A percentile compares a stretch with the other conserved stretches of the same genome.
These are phyloP conservation scores for Apoda limacodes DNA, from an alignment of 2,888 invertebrate species.

Conservation along the genomic window DNA sequence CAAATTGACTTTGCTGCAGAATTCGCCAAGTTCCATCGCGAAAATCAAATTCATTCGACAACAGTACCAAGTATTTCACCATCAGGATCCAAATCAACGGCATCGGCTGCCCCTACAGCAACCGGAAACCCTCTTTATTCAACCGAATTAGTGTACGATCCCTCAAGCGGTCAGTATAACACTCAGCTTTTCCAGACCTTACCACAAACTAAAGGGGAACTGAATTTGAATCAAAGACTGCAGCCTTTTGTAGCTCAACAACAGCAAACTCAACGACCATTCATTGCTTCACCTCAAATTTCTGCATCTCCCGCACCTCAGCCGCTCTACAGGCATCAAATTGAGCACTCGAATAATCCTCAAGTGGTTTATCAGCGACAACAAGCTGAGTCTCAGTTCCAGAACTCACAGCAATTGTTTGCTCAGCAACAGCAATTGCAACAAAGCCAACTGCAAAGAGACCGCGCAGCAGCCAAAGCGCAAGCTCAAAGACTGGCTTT, in stretches of 20 bases:
- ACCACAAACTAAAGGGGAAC: conserved; percentile 79
- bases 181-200: conserved; percentile 81
- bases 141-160: conserved; percentile 82
- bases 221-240: conserved; percentile 78
- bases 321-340: conserved; percentile 62
- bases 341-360: conserved; percentile 44
- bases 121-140: conserved; percentile 78
- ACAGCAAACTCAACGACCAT: conserved; percentile 60
- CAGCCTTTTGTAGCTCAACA: conserved; percentile 79
- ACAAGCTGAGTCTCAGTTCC: conserved; percentile 70
- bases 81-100: conserved; percentile 44
- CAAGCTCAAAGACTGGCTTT: conserved; percentile 50
- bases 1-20: conserved; percentile 79
- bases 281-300: conserved; percentile 71
- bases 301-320: conserved; percentile 42
- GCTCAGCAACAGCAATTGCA: conserved; percentile 77
- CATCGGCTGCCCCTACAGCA: conserved; percentile 39
- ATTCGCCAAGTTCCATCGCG: conserved; percentile 79
- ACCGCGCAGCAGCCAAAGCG: conserved; percentile 65
- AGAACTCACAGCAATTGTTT: conserved; percentile 74
- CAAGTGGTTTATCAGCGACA: conserved; percentile 71
- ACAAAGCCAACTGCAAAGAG: conserved; percentile 73
- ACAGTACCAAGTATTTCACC: conserved; percentile 45
- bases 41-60: conserved; percentile 71
- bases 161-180: conserved; percentile 81